Conservation (phyloP, 1,140 invertebrate species). For the Drosophila melanogaster region Release_6_plus_ISO1_MT NT_033777.3:6315001-6315500, state of each 20-base stretch:
- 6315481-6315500: conserved; percentile 69
- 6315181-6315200: conserved; percentile 64
- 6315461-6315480: conserved; percentile 76
- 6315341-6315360: conserved; percentile 33
- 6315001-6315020: conserved; percentile 73
- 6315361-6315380: conserved; percentile 27
- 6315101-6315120: conserved; percentile 58
- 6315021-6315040: conserved; percentile 69
- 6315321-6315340: conserved; percentile 59
- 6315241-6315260: conserved; percentile 40
- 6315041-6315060: conserved; percentile 53
- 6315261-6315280: conserved; percentile 65
- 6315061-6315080: conserved; percentile 53
- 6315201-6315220: conserved; percentile 42
- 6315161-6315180: conserved; percentile 44
- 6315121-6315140: conserved; percentile 48
- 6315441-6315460: conserved; percentile 60
- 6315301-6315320: conserved; percentile 68
- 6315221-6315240: conserved; percentile 15
- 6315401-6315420: conserved; percentile 70
- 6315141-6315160: conserved; percentile 20
- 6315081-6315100: conserved; percentile 60
- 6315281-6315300: conserved; percentile 57
- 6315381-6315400: conserved; percentile 58
- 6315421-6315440: conserved; percentile 59